These are phyloP conservation scores for Callospermophilus lateralis DNA, from an alignment of 2,113 vertebrate genomes.

Conservation along the genomic window DNA sequence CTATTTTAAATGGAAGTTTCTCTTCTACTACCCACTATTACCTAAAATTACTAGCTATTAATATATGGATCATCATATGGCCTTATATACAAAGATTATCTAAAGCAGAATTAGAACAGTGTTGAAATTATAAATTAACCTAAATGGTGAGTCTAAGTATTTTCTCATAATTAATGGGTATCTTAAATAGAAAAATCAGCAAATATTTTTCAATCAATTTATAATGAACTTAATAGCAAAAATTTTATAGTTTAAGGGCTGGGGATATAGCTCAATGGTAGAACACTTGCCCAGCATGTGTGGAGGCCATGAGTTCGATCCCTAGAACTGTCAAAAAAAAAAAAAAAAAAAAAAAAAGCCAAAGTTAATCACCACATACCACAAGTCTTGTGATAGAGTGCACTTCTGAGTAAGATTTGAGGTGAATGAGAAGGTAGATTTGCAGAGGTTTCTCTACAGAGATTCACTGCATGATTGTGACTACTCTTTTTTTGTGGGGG, in stretches of 20 bases:
- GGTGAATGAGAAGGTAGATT: neutral
- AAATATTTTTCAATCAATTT: neutral
- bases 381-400: too few relatives aligned
- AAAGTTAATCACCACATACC: too few relatives aligned
- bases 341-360: neutral
- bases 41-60: conserved; percentile 37
- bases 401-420: neutral
- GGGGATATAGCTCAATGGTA: neutral
- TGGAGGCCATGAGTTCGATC: neutral
- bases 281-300: neutral
- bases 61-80: neutral
- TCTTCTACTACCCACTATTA: neutral
- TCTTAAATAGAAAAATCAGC: neutral
- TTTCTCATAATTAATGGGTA: neutral
- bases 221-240: neutral
- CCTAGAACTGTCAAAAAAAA: neutral
- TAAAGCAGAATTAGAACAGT: neutral
- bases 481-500: neutral
- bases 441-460: neutral
- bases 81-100: neutral
- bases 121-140: neutral
- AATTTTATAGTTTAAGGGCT: neutral
- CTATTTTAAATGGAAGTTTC: conserved; percentile 40
- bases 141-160: neutral
- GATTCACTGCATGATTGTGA: neutral